Evolutionary conservation across 2,888 invertebrate species (phyloP).

Genomic region (Koerneria pararmatus): DNA sequence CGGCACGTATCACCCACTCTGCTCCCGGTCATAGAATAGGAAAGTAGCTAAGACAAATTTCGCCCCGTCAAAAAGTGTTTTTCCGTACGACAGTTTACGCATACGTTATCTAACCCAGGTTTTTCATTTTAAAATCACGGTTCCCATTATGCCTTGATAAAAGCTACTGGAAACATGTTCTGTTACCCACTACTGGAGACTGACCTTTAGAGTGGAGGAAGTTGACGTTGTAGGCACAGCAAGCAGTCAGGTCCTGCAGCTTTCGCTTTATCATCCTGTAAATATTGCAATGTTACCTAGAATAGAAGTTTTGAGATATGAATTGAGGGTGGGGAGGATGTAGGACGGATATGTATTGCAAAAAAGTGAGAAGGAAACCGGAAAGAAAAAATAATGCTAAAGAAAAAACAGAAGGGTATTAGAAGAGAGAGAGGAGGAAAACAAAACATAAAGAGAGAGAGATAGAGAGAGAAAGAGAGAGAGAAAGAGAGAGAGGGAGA

Average conservation of each 20-base stretch:
- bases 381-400: neutral
- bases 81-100: too few species aligned
- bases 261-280: slow-evolving; percentile 53
- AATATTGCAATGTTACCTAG: neutral
- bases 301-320: neutral
- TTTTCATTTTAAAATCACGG: too few species aligned
- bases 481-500: neutral
- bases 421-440: neutral
- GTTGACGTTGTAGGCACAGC: slow-evolving; percentile 52
- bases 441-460: neutral
- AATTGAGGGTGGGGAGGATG: neutral
- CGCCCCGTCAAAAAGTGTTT: too few species aligned
- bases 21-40: too few species aligned
- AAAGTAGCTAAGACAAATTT: too few species aligned
- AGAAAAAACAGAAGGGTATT: neutral
- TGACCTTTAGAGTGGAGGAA: slow-evolving; percentile 51
- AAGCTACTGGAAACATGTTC: slow-evolving; percentile 16
- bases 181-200: neutral
- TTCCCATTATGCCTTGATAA: too few species aligned
- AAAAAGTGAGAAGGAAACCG: slow-evolving; percentile 9
- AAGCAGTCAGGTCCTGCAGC: slow-evolving; percentile 51
- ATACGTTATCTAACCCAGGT: too few species aligned
- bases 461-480: slow-evolving; percentile 4
- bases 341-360: neutral
- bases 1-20: too few species aligned